phyloP scores from a whole-genome alignment of 2,113 vertebrate species.

The Macrotus californicus region DNA sequence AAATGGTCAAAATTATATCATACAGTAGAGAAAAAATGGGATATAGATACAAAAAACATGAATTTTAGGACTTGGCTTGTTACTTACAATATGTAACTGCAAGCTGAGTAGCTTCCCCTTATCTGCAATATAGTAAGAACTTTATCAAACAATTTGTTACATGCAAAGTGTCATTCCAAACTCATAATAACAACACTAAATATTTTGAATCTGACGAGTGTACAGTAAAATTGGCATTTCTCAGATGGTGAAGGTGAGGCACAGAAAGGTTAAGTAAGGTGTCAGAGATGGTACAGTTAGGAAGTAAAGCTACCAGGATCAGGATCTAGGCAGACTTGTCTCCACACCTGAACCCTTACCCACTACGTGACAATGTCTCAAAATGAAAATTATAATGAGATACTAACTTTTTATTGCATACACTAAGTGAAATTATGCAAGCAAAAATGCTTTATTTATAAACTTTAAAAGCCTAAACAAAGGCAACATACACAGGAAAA shows the following conservation, averaged over 20 bases:
- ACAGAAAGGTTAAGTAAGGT: neutral
- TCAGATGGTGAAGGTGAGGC: neutral
- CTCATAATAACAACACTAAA: neutral
- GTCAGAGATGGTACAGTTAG: neutral
- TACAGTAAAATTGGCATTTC: neutral
- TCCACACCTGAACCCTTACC: neutral
- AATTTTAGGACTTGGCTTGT: neutral
- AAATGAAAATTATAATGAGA: neutral
- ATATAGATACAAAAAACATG: neutral
- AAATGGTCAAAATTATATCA: neutral
- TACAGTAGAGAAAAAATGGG: neutral
- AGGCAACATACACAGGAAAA: neutral
- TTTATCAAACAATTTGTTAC: neutral
- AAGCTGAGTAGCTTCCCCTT: neutral
- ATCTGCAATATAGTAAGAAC: neutral
- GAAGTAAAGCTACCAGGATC: neutral
- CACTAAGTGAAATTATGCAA: neutral
- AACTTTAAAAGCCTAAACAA: neutral
- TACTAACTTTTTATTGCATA: neutral
- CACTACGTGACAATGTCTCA: neutral
- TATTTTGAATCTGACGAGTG: neutral
- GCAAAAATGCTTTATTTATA: neutral
- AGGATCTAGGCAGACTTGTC: neutral
- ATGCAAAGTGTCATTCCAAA: neutral
- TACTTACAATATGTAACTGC: neutral